Evolutionary conservation across 2,113 vertebrate genomes (phyloP), one percentile per base, ranked within the genome.

Genomic region (Oreochromis spilurus): DNA sequence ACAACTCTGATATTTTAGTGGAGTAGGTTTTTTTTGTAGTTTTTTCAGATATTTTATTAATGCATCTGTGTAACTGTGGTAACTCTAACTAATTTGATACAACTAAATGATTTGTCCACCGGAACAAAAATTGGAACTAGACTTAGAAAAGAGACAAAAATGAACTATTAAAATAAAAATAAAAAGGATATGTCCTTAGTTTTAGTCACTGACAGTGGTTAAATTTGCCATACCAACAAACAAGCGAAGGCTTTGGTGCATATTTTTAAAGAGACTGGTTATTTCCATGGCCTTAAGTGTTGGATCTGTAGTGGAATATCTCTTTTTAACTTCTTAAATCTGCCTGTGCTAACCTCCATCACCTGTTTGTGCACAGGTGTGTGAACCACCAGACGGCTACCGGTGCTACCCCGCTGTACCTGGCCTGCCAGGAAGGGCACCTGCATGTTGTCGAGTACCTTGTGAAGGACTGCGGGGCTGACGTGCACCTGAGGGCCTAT

Each of bases 361-460:
- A 12, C 19, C 24, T 87, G 38, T 81, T 53, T 48, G 70, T 19
- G 6, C 10, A 3, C 94, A 98, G 97, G 8, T 94, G 95, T 83
- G 93, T 97, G 89, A 96, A 97, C 92, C 94, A 52, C 21, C 96
- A 95, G 94, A 98, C 95, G 0, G 89, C 26, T 21, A 95, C 93
- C 0, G 97, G 97, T 1, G 96, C 97, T 16, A 97, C 96, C 1
- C 97, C 96, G 0, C 94, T 98, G 81, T 98, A 98, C 88, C 94
- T 98, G 91, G 97, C 97, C 87, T 97, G 97, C 89, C 97, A 97
- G 91, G 97, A 97, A 54, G 97, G 97, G 1, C 97, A 97, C 88
- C 95, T 97, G 79, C 95, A 96, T 5, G 91, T 97, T 13, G 95
- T 92, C 0, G 95, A 97, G 95, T 97, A 95, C 90, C 96, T 98